These are phyloP conservation scores for Myocastor coypus DNA, from an alignment of 2,113 vertebrate genomes.

Conservation along the genomic window DNA sequence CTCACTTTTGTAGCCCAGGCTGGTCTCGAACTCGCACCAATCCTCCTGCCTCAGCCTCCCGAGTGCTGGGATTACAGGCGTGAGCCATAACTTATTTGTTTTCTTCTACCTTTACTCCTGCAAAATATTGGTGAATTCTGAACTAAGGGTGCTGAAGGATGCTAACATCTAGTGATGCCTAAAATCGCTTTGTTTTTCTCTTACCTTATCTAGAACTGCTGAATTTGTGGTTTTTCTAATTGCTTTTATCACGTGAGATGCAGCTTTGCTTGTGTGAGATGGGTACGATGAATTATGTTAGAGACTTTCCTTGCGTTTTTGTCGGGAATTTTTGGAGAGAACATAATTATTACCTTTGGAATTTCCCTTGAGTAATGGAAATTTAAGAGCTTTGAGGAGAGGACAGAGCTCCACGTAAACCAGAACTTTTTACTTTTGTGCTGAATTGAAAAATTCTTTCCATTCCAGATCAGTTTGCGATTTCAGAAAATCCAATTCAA, in stretches of 20 bases:
- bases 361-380: slow-evolving; percentile 9
- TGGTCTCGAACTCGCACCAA: too few species aligned
- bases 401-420: background rate
- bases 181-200: slow-evolving; percentile 11
- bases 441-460: slow-evolving; percentile 8
- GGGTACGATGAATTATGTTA: background rate
- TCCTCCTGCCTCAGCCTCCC: too few species aligned
- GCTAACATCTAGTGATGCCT: background rate
- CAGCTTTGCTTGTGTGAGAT: background rate
- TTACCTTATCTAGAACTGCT: background rate
- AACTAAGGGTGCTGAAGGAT: slow-evolving; percentile 17
- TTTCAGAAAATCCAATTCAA: slow-evolving; percentile 27
- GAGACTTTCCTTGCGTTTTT: slow-evolving; percentile 46
- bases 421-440: slow-evolving; percentile 7
- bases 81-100: too few species aligned
- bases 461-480: background rate
- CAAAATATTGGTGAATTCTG: background rate
- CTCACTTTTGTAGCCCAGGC: too few species aligned
- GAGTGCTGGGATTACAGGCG: too few species aligned
- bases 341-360: background rate
- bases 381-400: slow-evolving; percentile 2
- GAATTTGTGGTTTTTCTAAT: slow-evolving; percentile 48
- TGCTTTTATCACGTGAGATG: background rate
- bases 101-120: background rate
- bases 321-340: background rate